phyloP scores from a whole-genome alignment of 2,888 invertebrate genomes.

The Anorthoa munda region DNA sequence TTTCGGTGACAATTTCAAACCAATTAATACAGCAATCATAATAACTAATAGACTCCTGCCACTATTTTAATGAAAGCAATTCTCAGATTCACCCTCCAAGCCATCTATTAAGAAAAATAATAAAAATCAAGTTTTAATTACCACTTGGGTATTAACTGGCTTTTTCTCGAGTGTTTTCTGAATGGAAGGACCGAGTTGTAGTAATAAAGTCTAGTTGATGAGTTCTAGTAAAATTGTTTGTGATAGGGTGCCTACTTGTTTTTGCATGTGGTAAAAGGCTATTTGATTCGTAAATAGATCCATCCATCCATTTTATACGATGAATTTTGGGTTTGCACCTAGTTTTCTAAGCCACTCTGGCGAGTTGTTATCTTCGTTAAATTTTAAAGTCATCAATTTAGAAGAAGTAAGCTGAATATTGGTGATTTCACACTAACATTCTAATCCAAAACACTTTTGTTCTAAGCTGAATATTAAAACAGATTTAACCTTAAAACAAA shows the following conservation, averaged over 20 bases:
- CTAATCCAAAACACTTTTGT: not conserved
- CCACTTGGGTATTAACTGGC: not conserved
- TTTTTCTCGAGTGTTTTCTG: constrained; percentile 4
- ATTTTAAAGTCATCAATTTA: too few relatives aligned
- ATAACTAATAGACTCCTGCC: constrained; percentile 30
- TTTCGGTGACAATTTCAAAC: constrained; percentile 8
- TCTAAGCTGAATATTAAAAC: not conserved
- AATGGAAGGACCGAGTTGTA: not conserved
- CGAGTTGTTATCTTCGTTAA: too few relatives aligned
- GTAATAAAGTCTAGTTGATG: constrained; percentile 4
- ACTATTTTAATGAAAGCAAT: constrained; percentile 32
- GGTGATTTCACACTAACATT: not conserved
- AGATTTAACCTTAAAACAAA: not conserved
- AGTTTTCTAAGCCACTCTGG: too few relatives aligned
- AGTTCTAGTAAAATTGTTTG: not conserved
- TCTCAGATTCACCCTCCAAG: constrained; percentile 16
- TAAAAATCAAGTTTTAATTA: constrained; percentile 34
- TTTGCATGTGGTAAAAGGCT: too few relatives aligned
- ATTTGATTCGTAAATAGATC: too few relatives aligned
- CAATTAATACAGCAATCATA: constrained; percentile 40
- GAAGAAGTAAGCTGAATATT: not conserved
- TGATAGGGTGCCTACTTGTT: too few relatives aligned
- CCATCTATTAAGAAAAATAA: constrained; percentile 35
- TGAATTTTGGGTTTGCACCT: too few relatives aligned
- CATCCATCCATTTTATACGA: too few relatives aligned